phyloP scores from a whole-genome alignment of 2,113 vertebrate genomes.

The Phrynosoma blainvillii region DNA sequence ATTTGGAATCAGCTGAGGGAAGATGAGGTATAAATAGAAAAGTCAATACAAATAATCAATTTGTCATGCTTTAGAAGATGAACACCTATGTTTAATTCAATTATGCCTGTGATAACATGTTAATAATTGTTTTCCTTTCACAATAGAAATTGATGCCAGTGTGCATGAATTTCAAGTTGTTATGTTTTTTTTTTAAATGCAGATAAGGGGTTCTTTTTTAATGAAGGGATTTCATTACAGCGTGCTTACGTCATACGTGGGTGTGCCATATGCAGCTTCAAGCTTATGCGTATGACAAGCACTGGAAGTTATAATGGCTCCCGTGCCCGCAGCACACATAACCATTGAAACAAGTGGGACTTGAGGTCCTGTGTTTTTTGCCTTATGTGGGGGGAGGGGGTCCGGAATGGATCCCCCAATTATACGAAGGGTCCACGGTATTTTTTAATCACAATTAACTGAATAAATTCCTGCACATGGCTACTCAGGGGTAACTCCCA shows the following conservation, averaged over 20 bases:
- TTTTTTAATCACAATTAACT: background rate
- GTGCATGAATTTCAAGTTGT: background rate
- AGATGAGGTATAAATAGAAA: slow-evolving; percentile 17
- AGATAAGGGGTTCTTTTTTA: background rate
- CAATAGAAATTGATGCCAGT: background rate
- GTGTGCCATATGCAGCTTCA: too few relatives aligned
- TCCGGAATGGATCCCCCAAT: too few relatives aligned
- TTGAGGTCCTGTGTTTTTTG: too few relatives aligned
- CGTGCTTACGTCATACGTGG: too few relatives aligned
- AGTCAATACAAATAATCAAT: slow-evolving; percentile 16
- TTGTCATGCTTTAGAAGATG: slow-evolving; percentile 7
- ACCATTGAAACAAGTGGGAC: too few relatives aligned
- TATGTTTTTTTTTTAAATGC: background rate
- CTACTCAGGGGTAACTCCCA: background rate
- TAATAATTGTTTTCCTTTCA: slow-evolving; percentile 7
- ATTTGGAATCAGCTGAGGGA: background rate
- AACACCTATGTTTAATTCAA: slow-evolving; percentile 14
- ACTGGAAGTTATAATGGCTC: too few relatives aligned
- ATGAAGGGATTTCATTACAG: background rate
- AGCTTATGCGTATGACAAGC: too few relatives aligned
- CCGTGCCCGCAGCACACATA: too few relatives aligned
- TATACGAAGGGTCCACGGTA: too few relatives aligned
- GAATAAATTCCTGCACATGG: background rate
- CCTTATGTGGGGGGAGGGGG: too few relatives aligned
- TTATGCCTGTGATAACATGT: background rate